Conservation (phyloP, 2,888 invertebrate species). For the Cosmorhoe ocellata region DNA sequence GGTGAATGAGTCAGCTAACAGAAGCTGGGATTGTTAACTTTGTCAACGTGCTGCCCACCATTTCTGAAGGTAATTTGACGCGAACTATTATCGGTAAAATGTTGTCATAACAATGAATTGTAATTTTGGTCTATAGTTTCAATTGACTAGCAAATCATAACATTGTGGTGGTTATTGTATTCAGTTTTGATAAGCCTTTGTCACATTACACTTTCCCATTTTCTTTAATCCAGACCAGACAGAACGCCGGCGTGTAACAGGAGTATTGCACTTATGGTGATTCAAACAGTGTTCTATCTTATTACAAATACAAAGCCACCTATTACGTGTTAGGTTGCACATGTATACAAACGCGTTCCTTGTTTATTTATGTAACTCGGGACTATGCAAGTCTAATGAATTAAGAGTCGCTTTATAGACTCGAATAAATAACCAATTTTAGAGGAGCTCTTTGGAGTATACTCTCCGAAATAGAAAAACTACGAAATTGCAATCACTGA, state of each 20-base stretch:
- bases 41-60: conserved; percentile 79
- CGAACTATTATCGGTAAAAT: conserved; percentile 17
- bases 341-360: conserved; percentile 29
- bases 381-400: conserved; percentile 18
- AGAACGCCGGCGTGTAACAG: conserved; percentile 27
- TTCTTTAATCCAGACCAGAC: conserved; percentile 12
- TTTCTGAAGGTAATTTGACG: conserved; percentile 70
- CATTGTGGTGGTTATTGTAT: conserved; percentile 16
- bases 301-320: conserved; percentile 40
- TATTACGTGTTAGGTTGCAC: conserved; percentile 45
- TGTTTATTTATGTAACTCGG: conserved; percentile 31
- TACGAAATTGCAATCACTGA: conserved; percentile 25
- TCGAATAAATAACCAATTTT: neutral
- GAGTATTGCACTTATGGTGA: conserved; percentile 53
- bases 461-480: neutral
- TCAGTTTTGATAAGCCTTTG: conserved; percentile 14
- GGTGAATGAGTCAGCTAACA: conserved; percentile 81
- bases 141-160: conserved; percentile 22
- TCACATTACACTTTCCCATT: neutral
- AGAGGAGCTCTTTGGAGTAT: too few relatives aligned
- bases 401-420: neutral
- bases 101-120: conserved; percentile 23
- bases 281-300: conserved; percentile 54
- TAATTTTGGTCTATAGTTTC: conserved; percentile 19
- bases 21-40: conserved; percentile 79